Base-by-base conservation (phyloP, 2,888 invertebrate species). In the Eupeodes latifasciatus region DNA sequence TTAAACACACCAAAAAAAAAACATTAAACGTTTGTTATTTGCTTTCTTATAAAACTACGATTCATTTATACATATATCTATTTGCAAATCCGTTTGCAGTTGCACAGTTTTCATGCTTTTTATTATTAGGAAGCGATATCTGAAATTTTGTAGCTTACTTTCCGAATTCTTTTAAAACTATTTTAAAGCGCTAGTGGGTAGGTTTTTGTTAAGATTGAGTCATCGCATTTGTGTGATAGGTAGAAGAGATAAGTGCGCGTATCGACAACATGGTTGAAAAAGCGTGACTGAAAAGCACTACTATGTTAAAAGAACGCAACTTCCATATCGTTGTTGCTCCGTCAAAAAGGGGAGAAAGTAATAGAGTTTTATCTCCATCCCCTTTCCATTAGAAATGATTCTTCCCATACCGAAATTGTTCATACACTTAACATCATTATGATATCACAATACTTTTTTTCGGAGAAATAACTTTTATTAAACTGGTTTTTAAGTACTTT, bases 241-340 rank as follows among this genome's bases (percentile, higher is more conserved):
- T 64, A 81, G 77, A 53, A 66, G 72, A 72, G 71, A 85, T 76
- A 72, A 85, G 81, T 72, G 71, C 77, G 85, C 66, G 85, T 85
- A 85, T 85, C 81, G 77, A 77, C 81, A 81, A 81, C 77, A 72
- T 67, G 71, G 76, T 66, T 64, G 81, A 85, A 81, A 81, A 81
- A 85, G 80, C 80, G 71, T 85, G 81, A 85, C 81, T 85, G 80
- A 71, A 85, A 85, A 72, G 55, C 71, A 72, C 64, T 47, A 64
- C 51, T 44, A 85, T 66, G 81, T 47, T 76, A 81, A 85, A 77
- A 72, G 72, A 72, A 85, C 81, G 72, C 59, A 81, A 81, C 66
- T 62, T 77, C 36, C 53, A 61, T 77, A 14, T 72, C 72, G 77
- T 27, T 66, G 77, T 85, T 19, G 66, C 72, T 59, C 66, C 53